Conservation (phyloP, 2,888 invertebrate genomes). For the Ichneumon xanthorius region DNA sequence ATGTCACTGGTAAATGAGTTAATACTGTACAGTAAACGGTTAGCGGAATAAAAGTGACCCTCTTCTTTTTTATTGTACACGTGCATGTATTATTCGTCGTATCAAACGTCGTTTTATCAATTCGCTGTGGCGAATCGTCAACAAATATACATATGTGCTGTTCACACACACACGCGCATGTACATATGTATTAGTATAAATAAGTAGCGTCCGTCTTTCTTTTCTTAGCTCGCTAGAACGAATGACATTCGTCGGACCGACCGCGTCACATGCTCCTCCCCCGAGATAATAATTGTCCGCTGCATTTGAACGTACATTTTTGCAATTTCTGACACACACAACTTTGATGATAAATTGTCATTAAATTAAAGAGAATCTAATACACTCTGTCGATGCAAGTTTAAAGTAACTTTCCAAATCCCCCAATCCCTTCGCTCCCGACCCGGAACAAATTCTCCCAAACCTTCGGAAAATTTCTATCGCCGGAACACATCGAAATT, state of each 20-base stretch:
- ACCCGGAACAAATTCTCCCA: background rate
- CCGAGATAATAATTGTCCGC: slow-evolving; percentile 51
- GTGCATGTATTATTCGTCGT: slow-evolving; percentile 4
- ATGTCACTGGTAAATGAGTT: background rate
- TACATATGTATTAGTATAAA: background rate
- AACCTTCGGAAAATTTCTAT: background rate
- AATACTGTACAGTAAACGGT: background rate
- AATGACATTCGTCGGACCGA: slow-evolving; percentile 51
- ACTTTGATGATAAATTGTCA: background rate
- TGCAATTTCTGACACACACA: background rate
- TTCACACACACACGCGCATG: background rate
- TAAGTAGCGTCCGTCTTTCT: slow-evolving; percentile 30
- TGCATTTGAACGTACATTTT: background rate
- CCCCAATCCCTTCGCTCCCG: background rate
- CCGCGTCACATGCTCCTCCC: slow-evolving; percentile 58
- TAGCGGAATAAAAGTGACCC: background rate
- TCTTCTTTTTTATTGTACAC: background rate
- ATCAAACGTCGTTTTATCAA: slow-evolving; percentile 34
- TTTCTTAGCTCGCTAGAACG: slow-evolving; percentile 24
- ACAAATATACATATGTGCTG: slow-evolving; percentile 25
- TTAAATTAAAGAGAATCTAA: background rate
- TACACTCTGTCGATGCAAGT: background rate
- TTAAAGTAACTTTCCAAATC: background rate
- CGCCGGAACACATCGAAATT: too few relatives aligned
- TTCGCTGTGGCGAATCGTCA: slow-evolving; percentile 47